A percentile compares a stretch with the other conserved stretches of the same genome.
Conservation (phyloP, 2,888 invertebrate genomes). For the Anodontia alba region DNA sequence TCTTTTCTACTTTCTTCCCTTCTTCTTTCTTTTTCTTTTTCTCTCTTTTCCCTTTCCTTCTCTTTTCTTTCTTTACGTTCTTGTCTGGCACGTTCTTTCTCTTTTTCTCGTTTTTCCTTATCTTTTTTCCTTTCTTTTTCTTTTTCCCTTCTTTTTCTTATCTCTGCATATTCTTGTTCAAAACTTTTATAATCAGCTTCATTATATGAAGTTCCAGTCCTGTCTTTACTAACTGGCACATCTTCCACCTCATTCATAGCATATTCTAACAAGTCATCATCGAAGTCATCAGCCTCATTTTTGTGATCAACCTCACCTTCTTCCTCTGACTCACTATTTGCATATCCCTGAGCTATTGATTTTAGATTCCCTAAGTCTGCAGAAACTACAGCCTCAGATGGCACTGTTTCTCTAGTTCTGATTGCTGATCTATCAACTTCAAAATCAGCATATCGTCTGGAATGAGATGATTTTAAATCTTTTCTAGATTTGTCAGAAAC, state of each 20-base stretch:
- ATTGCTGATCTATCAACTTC: background rate
- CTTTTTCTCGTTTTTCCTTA: slow-evolving; percentile 37
- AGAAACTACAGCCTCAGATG: slow-evolving; percentile 52
- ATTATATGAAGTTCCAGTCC: slow-evolving; percentile 37
- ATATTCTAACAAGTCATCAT: slow-evolving; percentile 61
- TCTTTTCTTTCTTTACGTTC: slow-evolving; percentile 50
- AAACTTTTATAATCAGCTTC: slow-evolving; percentile 48
- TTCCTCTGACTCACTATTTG: slow-evolving; percentile 80
- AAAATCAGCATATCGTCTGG: background rate
- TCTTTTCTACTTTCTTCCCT: slow-evolving; percentile 38
- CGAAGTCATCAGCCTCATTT: slow-evolving; percentile 53
- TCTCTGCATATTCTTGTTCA: slow-evolving; percentile 22
- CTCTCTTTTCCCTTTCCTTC: slow-evolving; percentile 56
- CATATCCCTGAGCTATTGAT: slow-evolving; percentile 79
- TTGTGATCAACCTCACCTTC: slow-evolving; percentile 83
- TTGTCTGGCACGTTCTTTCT: slow-evolving; percentile 51
- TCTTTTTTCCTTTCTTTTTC: slow-evolving; percentile 37
- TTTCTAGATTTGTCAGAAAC: slow-evolving; percentile 32
- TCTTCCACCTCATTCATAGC: slow-evolving; percentile 58
- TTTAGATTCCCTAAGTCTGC: slow-evolving; percentile 61
- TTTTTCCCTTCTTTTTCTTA: slow-evolving; percentile 43
- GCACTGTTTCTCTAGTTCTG: slow-evolving; percentile 14
- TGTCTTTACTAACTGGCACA: slow-evolving; percentile 35
- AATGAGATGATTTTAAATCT: background rate
- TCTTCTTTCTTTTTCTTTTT: slow-evolving; percentile 40